Conservation (phyloP, 2,113 vertebrate genomes). For the Eclectus roratus region DNA sequence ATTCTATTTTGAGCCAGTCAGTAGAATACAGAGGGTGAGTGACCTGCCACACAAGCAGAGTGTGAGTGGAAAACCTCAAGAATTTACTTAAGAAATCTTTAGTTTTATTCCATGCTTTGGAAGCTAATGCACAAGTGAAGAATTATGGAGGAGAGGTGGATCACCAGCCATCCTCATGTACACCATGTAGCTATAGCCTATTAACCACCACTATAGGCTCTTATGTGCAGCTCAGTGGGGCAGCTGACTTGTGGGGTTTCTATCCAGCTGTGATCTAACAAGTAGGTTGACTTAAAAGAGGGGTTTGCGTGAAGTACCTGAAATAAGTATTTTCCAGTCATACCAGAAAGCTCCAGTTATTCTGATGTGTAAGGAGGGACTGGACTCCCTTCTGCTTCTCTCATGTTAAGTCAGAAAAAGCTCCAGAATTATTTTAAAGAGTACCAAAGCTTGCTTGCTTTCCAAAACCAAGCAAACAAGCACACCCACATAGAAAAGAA, state of each 20-base stretch:
- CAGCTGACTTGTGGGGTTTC: constrained; percentile 8
- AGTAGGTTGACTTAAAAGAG: neutral
- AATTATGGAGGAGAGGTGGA: neutral
- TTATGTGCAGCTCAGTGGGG: neutral
- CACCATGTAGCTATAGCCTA: neutral
- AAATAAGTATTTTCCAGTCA: neutral
- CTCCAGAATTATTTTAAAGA: neutral
- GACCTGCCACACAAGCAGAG: neutral
- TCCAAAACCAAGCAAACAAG: constrained; percentile 42
- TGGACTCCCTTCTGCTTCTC: neutral
- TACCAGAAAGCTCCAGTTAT: neutral
- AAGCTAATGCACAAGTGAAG: neutral
- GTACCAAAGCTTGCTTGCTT: constrained; percentile 34
- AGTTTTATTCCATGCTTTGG: neutral
- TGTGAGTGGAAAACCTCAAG: neutral
- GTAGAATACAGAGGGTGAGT: neutral
- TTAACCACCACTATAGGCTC: neutral
- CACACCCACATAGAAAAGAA: constrained; percentile 52
- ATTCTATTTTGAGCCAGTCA: neutral
- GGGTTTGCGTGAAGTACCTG: neutral
- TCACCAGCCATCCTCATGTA: neutral
- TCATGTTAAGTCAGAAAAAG: constrained; percentile 14
- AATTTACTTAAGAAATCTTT: neutral
- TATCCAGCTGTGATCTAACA: neutral
- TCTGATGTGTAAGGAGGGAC: neutral